Evolutionary conservation across 53 echinoderm and acorn worm species (phyloP).

Genomic region (Echinometra lucunter): DNA sequence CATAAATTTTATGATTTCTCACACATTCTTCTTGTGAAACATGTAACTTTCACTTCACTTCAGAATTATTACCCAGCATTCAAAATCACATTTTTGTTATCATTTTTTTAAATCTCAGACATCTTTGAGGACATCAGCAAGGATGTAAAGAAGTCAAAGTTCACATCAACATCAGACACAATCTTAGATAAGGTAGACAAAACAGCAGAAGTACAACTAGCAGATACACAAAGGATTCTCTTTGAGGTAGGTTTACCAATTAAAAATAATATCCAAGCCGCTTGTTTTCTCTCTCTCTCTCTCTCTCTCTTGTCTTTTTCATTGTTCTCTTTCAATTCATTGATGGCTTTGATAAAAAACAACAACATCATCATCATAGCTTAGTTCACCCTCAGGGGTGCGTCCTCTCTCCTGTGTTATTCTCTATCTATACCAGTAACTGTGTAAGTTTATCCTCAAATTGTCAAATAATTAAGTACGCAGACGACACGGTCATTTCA

Average conservation of each 20-base stretch:
- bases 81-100: not conserved
- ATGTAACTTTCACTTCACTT: not conserved
- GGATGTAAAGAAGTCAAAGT: slow-evolving; percentile 92
- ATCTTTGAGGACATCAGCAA: slow-evolving; percentile 99
- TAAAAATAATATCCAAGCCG: no score
- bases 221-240: slow-evolving; percentile 90
- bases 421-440: no score
- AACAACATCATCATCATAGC: not conserved
- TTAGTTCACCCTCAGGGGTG: no score
- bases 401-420: no score
- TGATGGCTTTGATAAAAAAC: not conserved
- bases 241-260: slow-evolving; percentile 83
- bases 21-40: not conserved
- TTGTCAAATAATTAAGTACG: no score
- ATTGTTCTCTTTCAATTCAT: not conserved
- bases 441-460: no score
- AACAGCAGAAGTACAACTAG: slow-evolving; percentile 89
- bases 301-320: not conserved
- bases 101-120: slow-evolving; percentile 68
- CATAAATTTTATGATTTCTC: no score
- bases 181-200: slow-evolving; percentile 93
- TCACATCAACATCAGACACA: slow-evolving; percentile 90
- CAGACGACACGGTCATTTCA: no score
- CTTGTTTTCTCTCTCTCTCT: not conserved
- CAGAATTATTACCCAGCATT: not conserved